Evolutionary conservation across 2,113 vertebrate species (phyloP).

Genomic region (Mesocricetus auratus): DNA sequence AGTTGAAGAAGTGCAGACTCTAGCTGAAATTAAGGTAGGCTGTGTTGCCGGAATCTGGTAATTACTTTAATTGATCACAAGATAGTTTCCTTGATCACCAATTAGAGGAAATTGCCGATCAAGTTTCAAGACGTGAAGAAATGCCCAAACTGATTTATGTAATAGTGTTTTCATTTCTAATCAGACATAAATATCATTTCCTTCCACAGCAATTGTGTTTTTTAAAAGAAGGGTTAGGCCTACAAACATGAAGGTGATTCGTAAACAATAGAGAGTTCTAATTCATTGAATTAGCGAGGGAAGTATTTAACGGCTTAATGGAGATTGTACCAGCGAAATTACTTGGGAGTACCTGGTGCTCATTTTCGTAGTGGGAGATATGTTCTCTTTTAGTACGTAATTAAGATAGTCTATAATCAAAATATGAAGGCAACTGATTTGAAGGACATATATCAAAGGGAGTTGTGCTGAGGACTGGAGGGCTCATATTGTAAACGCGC

Average conservation of each 20-base stretch:
- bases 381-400: conserved; percentile 88
- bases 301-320: conserved; percentile 98
- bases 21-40: conserved; percentile 95
- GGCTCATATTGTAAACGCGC: conserved; percentile 58
- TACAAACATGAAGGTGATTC: conserved; percentile 88
- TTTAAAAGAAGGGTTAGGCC: conserved; percentile 89
- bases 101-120: conserved; percentile 96
- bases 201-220: conserved; percentile 92
- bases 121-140: conserved; percentile 95
- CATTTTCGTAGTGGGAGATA: conserved; percentile 88
- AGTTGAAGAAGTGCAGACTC: conserved; percentile 96
- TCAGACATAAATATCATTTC: conserved; percentile 94
- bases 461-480: conserved; percentile 55
- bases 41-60: conserved; percentile 99
- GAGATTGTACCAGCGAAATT: conserved; percentile 96
- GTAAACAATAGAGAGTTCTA: conserved; percentile 95
- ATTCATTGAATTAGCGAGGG: conserved; percentile 96
- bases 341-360: conserved; percentile 89
- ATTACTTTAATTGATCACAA: conserved; percentile 99
- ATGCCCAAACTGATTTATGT: conserved; percentile 90
- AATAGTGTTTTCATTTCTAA: conserved; percentile 91
- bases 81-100: conserved; percentile 98
- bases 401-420: conserved; percentile 90
- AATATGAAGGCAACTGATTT: conserved; percentile 87
- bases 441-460: conserved; percentile 76